Evolutionary conservation across 1,140 invertebrate species (phyloP).

Genomic region (Sitophilus oryzae): DNA sequence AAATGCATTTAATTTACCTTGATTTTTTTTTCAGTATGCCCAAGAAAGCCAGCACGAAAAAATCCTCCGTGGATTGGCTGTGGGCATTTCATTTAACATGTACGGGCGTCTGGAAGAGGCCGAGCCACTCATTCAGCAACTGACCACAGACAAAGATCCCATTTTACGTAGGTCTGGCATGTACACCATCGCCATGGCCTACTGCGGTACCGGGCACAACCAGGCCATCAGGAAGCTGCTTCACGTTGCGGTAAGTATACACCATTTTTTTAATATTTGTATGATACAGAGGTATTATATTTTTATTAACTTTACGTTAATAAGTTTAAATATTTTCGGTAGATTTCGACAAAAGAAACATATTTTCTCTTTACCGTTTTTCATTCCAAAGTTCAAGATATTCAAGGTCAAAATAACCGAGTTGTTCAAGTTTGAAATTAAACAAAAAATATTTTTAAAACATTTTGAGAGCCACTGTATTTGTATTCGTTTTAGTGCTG

Average conservation of each 20-base stretch:
- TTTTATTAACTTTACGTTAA: slow-evolving; percentile 8
- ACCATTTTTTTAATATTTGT: too few species aligned
- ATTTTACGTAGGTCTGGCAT: slow-evolving; percentile 88
- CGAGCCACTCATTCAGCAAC: slow-evolving; percentile 83
- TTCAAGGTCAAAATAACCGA: too few species aligned
- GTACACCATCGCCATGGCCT: slow-evolving; percentile 97
- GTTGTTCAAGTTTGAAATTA: too few species aligned
- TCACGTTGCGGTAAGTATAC: slow-evolving; percentile 85
- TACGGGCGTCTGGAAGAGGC: slow-evolving; percentile 95
- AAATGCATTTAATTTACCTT: too few species aligned
- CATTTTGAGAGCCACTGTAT: too few species aligned
- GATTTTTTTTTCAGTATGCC: slow-evolving; percentile 44
- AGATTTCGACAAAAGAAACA: too few species aligned
- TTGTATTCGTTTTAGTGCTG: too few species aligned
- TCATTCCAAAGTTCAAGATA: too few species aligned
- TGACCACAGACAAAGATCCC: slow-evolving; percentile 82
- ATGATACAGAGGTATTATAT: too few species aligned
- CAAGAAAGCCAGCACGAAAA: slow-evolving; percentile 97
- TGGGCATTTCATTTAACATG: slow-evolving; percentile 95
- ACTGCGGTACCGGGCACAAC: slow-evolving; percentile 97
- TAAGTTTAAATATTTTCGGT: too few species aligned
- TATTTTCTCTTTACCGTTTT: too few species aligned
- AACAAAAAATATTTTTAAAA: too few species aligned
- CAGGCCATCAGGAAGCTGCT: slow-evolving; percentile 90
- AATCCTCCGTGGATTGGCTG: slow-evolving; percentile 89